Base-by-base conservation (phyloP, 2,888 invertebrate species). In the Microdon myrmicae region DNA sequence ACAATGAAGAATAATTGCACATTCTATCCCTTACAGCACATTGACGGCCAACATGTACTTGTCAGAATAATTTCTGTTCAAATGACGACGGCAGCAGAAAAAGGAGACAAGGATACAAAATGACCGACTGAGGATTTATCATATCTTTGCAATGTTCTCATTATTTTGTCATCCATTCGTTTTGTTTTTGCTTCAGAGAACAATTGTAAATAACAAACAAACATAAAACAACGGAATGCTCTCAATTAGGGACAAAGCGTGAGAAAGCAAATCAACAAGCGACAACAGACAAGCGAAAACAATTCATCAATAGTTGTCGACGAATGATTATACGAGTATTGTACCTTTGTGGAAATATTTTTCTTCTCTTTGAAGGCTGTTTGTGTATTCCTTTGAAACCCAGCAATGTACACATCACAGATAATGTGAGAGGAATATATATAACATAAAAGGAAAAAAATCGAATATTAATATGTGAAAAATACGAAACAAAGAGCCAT, bases 1-100 rank as follows among this genome's bases (percentile, higher is more conserved):
- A 17, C 14, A 55, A 61, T 49, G 48, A 61, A 61, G 44, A 61
- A 39, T 55, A 32, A 61, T 61, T 55, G 54, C 48, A 55, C 53
- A 53, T 31, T 37, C 35, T 44, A 17, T 13, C 44, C 9, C 19
- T n/a, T n/a, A n/a, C n/a, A n/a, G n/a, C n/a, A n/a, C 19, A 38
- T 26, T 32, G 19, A 19, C 32, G 14, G 37, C 28, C 12, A 25
- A 32, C 22, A 43, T 16, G 20, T 5, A 20, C n/a, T 31, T 20
- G 9, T 26, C 16, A 43, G 29, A 35, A 53, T 53, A 45, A 34
- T 10, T 37, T 17, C 28, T 5, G 19, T 22, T 10, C 28, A 20
- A 38, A 45, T 31, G 38, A 32, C 13, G 43, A 54, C 43, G 54
- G 38, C 48, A 48, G 48, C 22, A 23, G 25, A 28, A 14, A 25